phyloP scores from a whole-genome alignment of 2,888 invertebrate genomes.

The Aporophyla lueneburgensis region DNA sequence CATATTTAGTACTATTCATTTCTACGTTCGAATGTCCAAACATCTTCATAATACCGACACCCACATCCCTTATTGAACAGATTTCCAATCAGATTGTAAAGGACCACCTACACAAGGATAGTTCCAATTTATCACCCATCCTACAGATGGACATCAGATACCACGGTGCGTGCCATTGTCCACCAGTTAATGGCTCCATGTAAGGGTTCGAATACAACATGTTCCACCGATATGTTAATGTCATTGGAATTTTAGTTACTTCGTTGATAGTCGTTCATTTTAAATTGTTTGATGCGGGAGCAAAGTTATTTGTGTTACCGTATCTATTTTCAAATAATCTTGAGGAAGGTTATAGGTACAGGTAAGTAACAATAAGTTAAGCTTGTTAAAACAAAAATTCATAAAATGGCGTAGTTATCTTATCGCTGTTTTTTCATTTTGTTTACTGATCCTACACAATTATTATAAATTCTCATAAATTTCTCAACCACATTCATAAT shows the following conservation, averaged over 20 bases:
- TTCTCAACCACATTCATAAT: not conserved
- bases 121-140: slow-evolving; percentile 33
- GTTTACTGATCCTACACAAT: not conserved
- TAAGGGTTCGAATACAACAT: slow-evolving; percentile 39
- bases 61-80: not conserved
- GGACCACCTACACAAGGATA: slow-evolving; percentile 14
- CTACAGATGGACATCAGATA: slow-evolving; percentile 39
- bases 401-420: too few species aligned
- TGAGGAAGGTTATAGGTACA: too few species aligned
- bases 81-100: slow-evolving; percentile 42
- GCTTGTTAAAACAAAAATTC: too few species aligned
- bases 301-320: not conserved
- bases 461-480: not conserved
- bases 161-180: slow-evolving; percentile 33
- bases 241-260: slow-evolving; percentile 11
- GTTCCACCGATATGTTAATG: slow-evolving; percentile 23
- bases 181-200: slow-evolving; percentile 34
- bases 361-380: not conserved
- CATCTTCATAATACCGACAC: not conserved
- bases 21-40: not conserved
- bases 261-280: not conserved
- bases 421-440: not conserved
- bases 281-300: not conserved
- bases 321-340: too few species aligned
- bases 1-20: too few species aligned